A percentile compares a stretch with the other conserved stretches of the same genome.
phyloP scores from a whole-genome alignment of 2,888 invertebrate genomes.

The Syrista parreyssii region DNA sequence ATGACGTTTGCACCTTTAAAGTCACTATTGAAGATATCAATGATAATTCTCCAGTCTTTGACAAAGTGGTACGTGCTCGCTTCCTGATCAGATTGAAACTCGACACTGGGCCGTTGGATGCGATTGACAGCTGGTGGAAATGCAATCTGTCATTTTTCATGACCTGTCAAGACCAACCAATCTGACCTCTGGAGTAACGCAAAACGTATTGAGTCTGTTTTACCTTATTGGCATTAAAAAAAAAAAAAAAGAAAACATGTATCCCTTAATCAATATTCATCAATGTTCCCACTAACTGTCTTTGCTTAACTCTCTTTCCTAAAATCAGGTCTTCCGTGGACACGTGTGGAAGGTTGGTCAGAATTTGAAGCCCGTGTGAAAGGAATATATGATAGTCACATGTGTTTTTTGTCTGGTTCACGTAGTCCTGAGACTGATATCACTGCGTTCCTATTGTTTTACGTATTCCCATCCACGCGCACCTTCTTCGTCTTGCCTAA shows the following conservation, averaged over 20 bases:
- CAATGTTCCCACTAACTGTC: neutral
- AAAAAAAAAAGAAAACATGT: neutral
- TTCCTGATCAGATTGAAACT: neutral
- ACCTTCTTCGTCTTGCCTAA: neutral
- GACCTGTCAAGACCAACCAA: neutral
- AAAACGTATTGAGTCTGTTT: neutral
- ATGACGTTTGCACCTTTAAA: conserved; percentile 94
- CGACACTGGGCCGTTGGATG: neutral
- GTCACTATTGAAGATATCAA: conserved; percentile 92
- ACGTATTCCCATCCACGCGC: neutral
- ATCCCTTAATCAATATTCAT: conserved; percentile 3
- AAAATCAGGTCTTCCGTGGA: conserved; percentile 73
- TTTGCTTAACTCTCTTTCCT: conserved; percentile 26
- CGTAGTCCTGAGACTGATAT: neutral
- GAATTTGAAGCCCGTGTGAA: conserved; percentile 55
- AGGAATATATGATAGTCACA: conserved; percentile 62
- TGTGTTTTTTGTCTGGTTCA: neutral
- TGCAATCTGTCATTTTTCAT: neutral
- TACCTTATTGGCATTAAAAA: neutral
- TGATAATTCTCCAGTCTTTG: conserved; percentile 87
- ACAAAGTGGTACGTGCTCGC: conserved; percentile 77
- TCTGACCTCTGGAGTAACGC: too few relatives aligned
- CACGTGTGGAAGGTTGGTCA: conserved; percentile 76
- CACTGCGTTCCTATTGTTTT: neutral
- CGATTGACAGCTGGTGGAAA: neutral